Conservation (phyloP, 2,888 invertebrate genomes). For the Nemurella pictetii region DNA sequence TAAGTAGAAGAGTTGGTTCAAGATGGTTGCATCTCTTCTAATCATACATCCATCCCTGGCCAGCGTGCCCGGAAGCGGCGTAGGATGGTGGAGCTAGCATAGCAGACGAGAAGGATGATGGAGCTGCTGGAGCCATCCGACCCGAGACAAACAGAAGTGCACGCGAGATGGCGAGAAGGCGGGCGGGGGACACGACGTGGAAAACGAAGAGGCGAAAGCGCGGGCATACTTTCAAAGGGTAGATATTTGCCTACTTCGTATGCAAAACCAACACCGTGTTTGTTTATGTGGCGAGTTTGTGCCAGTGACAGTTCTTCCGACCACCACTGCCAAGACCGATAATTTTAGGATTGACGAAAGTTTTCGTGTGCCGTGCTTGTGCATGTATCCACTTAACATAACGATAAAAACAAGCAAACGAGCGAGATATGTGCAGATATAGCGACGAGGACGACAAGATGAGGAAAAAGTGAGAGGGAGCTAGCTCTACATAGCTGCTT, state of each 20-base stretch:
- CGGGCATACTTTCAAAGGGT: slow-evolving; percentile 8
- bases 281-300: slow-evolving; percentile 38
- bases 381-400: slow-evolving; percentile 40
- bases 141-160: not conserved
- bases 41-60: slow-evolving; percentile 9
- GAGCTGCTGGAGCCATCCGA: no score
- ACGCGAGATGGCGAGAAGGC: not conserved
- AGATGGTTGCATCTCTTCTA: not conserved
- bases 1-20: slow-evolving; percentile 7
- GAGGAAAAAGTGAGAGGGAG: not conserved
- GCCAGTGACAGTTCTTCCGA: slow-evolving; percentile 38
- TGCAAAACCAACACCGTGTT: slow-evolving; percentile 27
- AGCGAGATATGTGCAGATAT: slow-evolving; percentile 17
- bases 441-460: not conserved
- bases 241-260: slow-evolving; percentile 21
- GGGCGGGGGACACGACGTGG: not conserved
- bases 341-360: slow-evolving; percentile 41
- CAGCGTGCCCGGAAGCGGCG: not conserved
- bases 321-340: slow-evolving; percentile 39
- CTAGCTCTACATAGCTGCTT: not conserved
- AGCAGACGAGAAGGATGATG: not conserved
- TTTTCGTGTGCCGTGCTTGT: slow-evolving; percentile 37
- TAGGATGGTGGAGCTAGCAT: not conserved
- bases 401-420: slow-evolving; percentile 33
- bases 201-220: not conserved